A percentile compares a stretch with the other conserved stretches of the same genome.
phyloP scores from a whole-genome alignment of 2,797 vertebrate species.

The Discoglossus pictus region DNA sequence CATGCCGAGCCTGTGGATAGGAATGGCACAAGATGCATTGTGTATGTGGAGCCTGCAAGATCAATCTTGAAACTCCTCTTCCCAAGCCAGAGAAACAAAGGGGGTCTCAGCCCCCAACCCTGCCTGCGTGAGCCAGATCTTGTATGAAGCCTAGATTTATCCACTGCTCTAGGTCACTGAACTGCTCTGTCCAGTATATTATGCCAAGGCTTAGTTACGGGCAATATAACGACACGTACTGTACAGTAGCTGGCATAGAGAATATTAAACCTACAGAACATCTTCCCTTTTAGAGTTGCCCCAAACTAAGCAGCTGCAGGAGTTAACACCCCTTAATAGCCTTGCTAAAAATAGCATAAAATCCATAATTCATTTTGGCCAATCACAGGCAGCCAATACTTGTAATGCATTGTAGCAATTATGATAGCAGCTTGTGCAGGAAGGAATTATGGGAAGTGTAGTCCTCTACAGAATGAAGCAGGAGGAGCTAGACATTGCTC shows the following conservation, averaged over 20 bases:
- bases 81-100: slow-evolving; percentile 36
- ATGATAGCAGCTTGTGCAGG: no score
- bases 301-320: not conserved
- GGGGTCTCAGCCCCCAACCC: slow-evolving; percentile 17
- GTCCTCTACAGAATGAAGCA: no score
- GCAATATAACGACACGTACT: no score
- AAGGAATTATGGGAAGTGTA: no score
- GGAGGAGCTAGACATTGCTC: no score
- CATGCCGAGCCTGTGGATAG: slow-evolving; percentile 28
- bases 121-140: slow-evolving; percentile 2
- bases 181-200: no score
- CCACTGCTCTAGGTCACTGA: not conserved
- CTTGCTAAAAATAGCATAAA: no score
- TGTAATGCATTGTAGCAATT: no score
- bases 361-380: no score
- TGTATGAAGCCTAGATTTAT: slow-evolving; percentile 4
- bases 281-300: not conserved
- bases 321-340: no score
- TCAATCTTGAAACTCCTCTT: slow-evolving; percentile 40
- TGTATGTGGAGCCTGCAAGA: slow-evolving; percentile 39
- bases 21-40: slow-evolving; percentile 39
- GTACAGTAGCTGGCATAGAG: not conserved
- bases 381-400: no score
- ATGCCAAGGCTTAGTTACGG: no score
- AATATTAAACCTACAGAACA: not conserved